phyloP scores from a whole-genome alignment of 2,113 vertebrate genomes.

The Prietella phreatophila region DNA sequence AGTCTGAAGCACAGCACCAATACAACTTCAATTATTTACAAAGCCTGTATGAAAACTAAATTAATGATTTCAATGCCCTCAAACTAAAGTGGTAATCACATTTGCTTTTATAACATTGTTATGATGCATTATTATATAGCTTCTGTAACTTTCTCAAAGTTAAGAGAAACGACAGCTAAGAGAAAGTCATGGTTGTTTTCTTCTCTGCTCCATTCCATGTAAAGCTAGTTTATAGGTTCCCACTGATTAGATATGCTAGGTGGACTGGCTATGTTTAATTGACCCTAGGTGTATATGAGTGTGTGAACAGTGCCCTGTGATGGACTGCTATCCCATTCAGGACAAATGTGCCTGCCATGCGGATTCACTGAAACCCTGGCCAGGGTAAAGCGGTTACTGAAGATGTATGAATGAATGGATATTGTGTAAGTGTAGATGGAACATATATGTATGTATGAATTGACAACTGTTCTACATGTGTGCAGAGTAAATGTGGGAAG shows the following conservation, averaged over 20 bases:
- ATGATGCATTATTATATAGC: background rate
- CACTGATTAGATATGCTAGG: background rate
- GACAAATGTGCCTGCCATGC: background rate
- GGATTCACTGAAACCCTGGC: background rate
- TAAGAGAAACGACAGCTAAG: background rate
- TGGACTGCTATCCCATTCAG: background rate
- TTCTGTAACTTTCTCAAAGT: background rate
- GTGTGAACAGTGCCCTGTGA: background rate
- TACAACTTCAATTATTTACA: constrained; percentile 11
- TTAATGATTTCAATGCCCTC: background rate
- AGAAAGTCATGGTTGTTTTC: background rate
- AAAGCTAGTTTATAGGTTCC: background rate
- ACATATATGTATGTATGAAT: background rate
- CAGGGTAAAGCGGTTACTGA: background rate
- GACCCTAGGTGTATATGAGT: background rate
- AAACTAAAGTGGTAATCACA: background rate
- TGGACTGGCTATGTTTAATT: background rate
- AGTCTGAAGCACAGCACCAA: no score
- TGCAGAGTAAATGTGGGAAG: background rate
- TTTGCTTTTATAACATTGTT: background rate
- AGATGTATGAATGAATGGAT: background rate
- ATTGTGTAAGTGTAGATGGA: background rate
- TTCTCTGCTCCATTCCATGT: background rate
- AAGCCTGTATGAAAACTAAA: background rate
- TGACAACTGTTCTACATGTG: background rate